These are phyloP conservation scores for Artibeus jamaicensis DNA, from an alignment of 2,797 vertebrate genomes.

Conservation along the genomic window DNA sequence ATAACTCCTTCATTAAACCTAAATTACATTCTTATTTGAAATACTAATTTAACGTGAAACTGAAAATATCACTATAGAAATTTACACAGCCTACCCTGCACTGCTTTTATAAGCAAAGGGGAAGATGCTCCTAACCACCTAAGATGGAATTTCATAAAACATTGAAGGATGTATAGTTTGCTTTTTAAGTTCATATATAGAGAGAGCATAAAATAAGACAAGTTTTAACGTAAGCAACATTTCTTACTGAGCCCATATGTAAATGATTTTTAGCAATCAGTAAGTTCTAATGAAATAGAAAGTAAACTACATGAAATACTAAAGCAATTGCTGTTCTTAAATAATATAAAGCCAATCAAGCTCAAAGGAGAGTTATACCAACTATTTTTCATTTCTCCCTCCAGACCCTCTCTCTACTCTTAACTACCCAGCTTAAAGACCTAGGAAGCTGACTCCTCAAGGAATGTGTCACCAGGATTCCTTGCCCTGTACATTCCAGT, in stretches of 20 bases:
- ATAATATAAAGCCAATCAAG: not conserved
- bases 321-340: not conserved
- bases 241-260: not conserved
- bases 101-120: constrained; percentile 65
- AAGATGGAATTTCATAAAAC: not conserved
- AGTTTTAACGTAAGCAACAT: not conserved
- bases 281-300: constrained; percentile 23
- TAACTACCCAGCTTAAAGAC: not conserved
- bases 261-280: not conserved
- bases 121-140: not conserved
- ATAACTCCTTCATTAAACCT: constrained; percentile 84
- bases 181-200: not conserved
- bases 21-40: constrained; percentile 82
- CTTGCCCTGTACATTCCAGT: not conserved
- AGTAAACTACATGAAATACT: not conserved
- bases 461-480: not conserved
- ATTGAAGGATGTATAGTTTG: not conserved
- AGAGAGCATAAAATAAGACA: not conserved
- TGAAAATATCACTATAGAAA: constrained; percentile 75
- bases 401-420: not conserved
- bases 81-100: constrained; percentile 68
- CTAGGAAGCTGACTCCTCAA: not conserved
- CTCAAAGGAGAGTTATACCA: not conserved
- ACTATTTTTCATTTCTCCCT: not conserved
- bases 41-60: constrained; percentile 78